phyloP scores from a whole-genome alignment of 2,113 vertebrate species.

The Girardinichthys multiradiatus region DNA sequence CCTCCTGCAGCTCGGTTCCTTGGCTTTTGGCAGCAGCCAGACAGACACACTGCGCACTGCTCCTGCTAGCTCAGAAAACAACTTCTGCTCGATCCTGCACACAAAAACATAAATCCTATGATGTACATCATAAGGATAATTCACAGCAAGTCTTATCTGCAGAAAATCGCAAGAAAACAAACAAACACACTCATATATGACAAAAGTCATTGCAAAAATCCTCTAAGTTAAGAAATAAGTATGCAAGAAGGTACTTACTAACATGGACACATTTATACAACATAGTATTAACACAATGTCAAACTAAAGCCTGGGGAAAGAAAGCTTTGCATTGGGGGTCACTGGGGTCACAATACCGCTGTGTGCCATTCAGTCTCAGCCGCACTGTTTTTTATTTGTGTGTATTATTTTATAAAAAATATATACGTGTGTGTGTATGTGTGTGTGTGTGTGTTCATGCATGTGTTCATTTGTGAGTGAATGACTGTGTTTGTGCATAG shows the following conservation, averaged over 20 bases:
- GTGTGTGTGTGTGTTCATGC: not conserved
- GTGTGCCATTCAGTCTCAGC: slow-evolving; percentile 24
- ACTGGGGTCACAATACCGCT: slow-evolving; percentile 33
- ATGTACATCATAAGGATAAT: slow-evolving; percentile 33
- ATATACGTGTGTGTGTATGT: slow-evolving; percentile 39
- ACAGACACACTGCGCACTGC: slow-evolving; percentile 76
- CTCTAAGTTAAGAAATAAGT: not conserved
- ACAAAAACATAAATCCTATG: slow-evolving; percentile 58
- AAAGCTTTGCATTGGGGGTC: slow-evolving; percentile 32
- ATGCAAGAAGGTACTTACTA: not conserved
- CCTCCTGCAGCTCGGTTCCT: slow-evolving; percentile 81
- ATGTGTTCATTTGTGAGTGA: slow-evolving; percentile 19
- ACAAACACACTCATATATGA: not conserved
- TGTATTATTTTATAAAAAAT: slow-evolving; percentile 52
- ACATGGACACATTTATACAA: slow-evolving; percentile 15
- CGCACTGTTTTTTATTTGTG: slow-evolving; percentile 38
- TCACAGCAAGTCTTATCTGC: slow-evolving; percentile 33
- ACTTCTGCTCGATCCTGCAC: slow-evolving; percentile 71
- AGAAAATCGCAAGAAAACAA: slow-evolving; percentile 26
- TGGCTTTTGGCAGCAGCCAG: slow-evolving; percentile 81
- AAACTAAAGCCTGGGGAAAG: slow-evolving; percentile 12
- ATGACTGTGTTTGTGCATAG: slow-evolving; percentile 56
- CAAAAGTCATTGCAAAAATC: not conserved
- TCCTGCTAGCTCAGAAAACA: slow-evolving; percentile 75
- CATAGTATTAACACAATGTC: slow-evolving; percentile 6